Base-by-base conservation (phyloP, 2,113 vertebrate genomes). In the Heterocephalus glaber region DNA sequence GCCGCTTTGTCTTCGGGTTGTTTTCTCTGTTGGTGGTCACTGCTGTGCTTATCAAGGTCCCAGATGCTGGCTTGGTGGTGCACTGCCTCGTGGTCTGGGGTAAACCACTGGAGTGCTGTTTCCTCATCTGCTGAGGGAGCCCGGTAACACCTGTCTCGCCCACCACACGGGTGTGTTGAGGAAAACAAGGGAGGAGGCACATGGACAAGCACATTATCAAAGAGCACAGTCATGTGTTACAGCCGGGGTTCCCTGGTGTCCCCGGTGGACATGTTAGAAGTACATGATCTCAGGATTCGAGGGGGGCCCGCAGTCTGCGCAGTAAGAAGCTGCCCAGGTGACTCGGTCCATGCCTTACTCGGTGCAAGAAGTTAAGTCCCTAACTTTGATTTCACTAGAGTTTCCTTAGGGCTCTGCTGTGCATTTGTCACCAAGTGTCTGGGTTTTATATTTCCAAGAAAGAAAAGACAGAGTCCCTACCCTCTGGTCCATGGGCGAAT, bases 341-440 rank as follows among this genome's bases (percentile, higher is more conserved):
- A 22, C 54, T 10, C 7, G 47, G 2, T 44, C 16, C 0, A 0
- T 1, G 0, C 68, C 33, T n/a, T 2, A 7, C 1, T 33, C n/a
- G 13, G 7, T 5, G 3, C 7, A n/a, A 70, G 47, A 47, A 2
- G 12, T 16, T 9, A 26, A 24, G 26, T 74, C 41, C 58, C 85
- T 17, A 22, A 4, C 63, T 11, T 58, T 30, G 8, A 10, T 47
- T 5, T 41, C 33, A 26, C 26, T 6, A 5, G 13, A 10, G 0
- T 65, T 63, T 38, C 3, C 24, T 20, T 5, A 19, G 9, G 14
- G 70, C 70, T 82, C 79, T 76, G 0, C 85, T n/a, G 0, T 1
- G 9, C 16, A 28, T 35, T 52, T 35, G 83, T 17, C 10, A 10
- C 44, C 1, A 7, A 10, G 11, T 33, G 1, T 41, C 63, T 81